Conservation (phyloP, 2,797 vertebrate species). For the Adelosebastes latens region DNA sequence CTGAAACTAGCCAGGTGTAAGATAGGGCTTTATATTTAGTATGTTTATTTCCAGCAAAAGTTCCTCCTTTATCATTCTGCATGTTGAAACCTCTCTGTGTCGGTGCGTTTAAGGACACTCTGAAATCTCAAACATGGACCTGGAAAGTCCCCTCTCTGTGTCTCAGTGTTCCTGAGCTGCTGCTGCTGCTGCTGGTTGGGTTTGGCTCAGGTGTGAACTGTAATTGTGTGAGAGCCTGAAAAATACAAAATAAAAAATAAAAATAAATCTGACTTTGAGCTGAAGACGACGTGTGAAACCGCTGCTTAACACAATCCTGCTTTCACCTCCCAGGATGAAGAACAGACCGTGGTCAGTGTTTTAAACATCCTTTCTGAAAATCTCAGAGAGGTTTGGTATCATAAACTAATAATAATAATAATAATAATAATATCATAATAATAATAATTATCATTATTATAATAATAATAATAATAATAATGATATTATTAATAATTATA, state of each 20-base stretch:
- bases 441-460: too few relatives aligned
- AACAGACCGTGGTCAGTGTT: neutral
- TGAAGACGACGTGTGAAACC: neutral
- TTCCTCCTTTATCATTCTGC: neutral
- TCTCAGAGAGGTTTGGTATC: neutral
- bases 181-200: neutral
- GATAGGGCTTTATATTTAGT: too few relatives aligned
- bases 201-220: slow-evolving; percentile 2
- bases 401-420: too few relatives aligned
- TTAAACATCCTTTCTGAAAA: neutral
- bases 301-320: neutral
- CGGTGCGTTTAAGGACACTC: neutral
- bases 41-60: neutral
- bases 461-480: too few relatives aligned
- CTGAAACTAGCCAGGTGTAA: too few relatives aligned
- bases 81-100: neutral
- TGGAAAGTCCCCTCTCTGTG: neutral
- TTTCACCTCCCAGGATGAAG: neutral
- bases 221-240: neutral
- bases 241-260: neutral
- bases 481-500: too few relatives aligned
- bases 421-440: too few relatives aligned
- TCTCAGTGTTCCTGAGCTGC: neutral
- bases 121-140: neutral
- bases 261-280: neutral